Evolutionary conservation across 2,797 vertebrate genomes (phyloP), one percentile per base, ranked within the genome.

Genomic region (Percopsis omiscomaycus): DNA sequence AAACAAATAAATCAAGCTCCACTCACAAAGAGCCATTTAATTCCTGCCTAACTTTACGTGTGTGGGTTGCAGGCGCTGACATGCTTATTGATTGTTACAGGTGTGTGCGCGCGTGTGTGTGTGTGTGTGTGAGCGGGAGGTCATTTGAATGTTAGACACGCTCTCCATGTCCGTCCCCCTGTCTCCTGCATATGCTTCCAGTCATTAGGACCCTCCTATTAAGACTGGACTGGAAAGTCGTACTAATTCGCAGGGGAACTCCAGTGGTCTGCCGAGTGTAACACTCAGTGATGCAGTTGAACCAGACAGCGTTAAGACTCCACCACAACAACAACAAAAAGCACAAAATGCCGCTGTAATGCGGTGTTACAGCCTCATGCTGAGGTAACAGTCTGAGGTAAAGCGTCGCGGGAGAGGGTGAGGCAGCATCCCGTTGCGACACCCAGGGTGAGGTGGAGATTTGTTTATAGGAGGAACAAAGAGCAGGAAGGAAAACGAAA

Each of bases 401-500:
- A 79, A 88, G 73, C 76, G 52, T 80, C 70, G 84, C 82, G 84
- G 75, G 0, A 11, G 0, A 11, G 85, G 84, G 75, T 68, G 73
- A 83, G 84, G 64, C 73, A 58, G 61, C 65, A 56, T 89, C 86
- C 85, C 81, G 61, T 80, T 82, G 79, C 54, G 76, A 83, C 80
- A 85, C 74, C 74, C 81, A 61, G 79, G 69, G 81, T 79, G 79
- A 84, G 77, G 75, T 73, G 65, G 66, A 84, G 77, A 59, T 80
- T 76, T 80, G 82, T 88, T 85, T 79, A 74, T 68, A 46, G 13
- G 75, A 80, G 77, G 80, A 90, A 89, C 79, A 89, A 86, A 86
- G 87, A 77, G 68, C 86, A 89, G 88, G 88, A 90, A 90, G 83
- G 86, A 88, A 88, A 86, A 68, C 61, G 64, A 83, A 75, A 78